Evolutionary conservation across 2,888 invertebrate genomes (phyloP).

Genomic region (Reticulitermes lucifugus): DNA sequence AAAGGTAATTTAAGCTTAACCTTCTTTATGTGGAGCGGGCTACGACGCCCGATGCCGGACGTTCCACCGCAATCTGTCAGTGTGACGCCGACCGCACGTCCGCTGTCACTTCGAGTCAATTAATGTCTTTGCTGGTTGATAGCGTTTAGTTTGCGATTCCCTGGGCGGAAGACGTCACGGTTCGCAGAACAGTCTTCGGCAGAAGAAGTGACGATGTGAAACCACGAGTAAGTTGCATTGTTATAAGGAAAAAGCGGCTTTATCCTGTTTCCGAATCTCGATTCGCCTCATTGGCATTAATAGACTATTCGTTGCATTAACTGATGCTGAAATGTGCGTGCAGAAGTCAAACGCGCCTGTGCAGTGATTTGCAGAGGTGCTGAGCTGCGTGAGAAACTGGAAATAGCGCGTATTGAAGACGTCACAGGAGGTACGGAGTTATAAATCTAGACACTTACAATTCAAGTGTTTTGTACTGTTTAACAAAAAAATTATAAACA

Average conservation of each 20-base stretch:
- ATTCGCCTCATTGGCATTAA: conserved; percentile 7
- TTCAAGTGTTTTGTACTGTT: no score
- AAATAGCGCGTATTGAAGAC: no score
- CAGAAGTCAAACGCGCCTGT: not conserved
- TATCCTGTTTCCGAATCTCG: conserved; percentile 1
- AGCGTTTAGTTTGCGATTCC: not conserved
- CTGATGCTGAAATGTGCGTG: not conserved
- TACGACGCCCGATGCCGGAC: no score
- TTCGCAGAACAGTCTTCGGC: not conserved
- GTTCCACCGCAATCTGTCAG: conserved; percentile 1
- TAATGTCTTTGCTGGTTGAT: conserved; percentile 32
- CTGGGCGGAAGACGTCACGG: conserved; percentile 28
- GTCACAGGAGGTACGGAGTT: no score
- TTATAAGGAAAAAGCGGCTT: not conserved
- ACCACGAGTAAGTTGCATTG: not conserved
- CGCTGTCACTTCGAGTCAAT: conserved; percentile 32
- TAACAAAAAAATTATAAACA: no score
- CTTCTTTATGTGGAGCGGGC: no score
- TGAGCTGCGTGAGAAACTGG: no score
- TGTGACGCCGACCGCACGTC: conserved; percentile 17
- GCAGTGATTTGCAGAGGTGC: no score
- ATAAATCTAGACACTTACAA: no score
- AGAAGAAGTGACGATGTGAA: conserved; percentile 2
- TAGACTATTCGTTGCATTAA: not conserved
- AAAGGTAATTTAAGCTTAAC: no score